Percentiles rank a stretch among this genome's conserved stretches.
Conservation (phyloP, 2,888 invertebrate genomes). For the Nasonia oneida region DNA sequence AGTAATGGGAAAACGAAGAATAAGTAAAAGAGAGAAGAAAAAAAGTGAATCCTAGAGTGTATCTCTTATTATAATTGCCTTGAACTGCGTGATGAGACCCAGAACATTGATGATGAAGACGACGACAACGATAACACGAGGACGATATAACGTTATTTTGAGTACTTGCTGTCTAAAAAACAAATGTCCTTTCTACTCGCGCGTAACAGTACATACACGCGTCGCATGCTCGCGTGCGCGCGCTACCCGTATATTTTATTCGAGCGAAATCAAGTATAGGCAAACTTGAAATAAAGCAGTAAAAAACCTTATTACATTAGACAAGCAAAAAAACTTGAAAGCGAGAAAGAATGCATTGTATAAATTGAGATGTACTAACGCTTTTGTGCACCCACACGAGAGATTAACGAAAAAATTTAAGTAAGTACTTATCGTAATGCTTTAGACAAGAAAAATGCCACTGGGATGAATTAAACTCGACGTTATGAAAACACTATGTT, state of each 20-base stretch:
- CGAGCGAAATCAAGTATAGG: slow-evolving; percentile 56
- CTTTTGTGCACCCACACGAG: slow-evolving; percentile 68
- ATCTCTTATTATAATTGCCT: slow-evolving; percentile 64
- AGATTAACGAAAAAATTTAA: slow-evolving; percentile 64
- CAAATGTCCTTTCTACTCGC: slow-evolving; percentile 50
- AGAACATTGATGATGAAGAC: slow-evolving; percentile 50
- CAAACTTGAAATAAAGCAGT: slow-evolving; percentile 50
- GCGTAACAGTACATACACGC: slow-evolving; percentile 45
- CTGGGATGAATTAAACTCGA: slow-evolving; percentile 64
- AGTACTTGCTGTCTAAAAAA: slow-evolving; percentile 54
- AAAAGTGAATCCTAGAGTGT: slow-evolving; percentile 59
- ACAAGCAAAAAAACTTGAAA: slow-evolving; percentile 41
- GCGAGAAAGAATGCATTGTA: slow-evolving; percentile 65
- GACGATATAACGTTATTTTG: slow-evolving; percentile 63
- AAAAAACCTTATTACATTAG: slow-evolving; percentile 34
- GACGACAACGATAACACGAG: slow-evolving; percentile 61
- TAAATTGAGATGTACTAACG: slow-evolving; percentile 65
- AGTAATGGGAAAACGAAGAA: slow-evolving; percentile 26
- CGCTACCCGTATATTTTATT: slow-evolving; percentile 56
- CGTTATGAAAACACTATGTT: slow-evolving; percentile 65
- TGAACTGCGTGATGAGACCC: slow-evolving; percentile 62
- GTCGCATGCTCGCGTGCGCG: not conserved
- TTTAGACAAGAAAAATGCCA: slow-evolving; percentile 64
- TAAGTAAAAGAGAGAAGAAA: slow-evolving; percentile 18
- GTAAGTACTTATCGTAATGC: slow-evolving; percentile 65